These are phyloP conservation scores for Onthophagus sagittarius DNA, from an alignment of 2,888 invertebrate genomes.

Conservation along the genomic window DNA sequence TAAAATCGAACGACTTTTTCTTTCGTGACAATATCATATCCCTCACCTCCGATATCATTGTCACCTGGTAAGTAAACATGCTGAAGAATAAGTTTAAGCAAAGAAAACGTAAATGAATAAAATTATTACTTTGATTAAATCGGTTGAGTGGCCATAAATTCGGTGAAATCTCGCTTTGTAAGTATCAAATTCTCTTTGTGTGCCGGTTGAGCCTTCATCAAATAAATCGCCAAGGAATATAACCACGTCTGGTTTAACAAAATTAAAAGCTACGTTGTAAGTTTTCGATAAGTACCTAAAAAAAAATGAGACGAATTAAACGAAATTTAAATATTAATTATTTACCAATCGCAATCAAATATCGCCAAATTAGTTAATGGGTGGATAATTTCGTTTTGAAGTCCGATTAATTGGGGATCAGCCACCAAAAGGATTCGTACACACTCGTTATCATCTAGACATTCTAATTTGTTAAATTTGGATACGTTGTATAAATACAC, in stretches of 20 bases:
- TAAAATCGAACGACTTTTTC: conserved; percentile 72
- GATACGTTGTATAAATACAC: neutral
- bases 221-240: conserved; percentile 91
- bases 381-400: conserved; percentile 63
- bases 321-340: conserved; percentile 2
- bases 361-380: conserved; percentile 67
- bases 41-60: conserved; percentile 96
- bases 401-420: conserved; percentile 91
- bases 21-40: conserved; percentile 60
- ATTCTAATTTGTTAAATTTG: conserved; percentile 25
- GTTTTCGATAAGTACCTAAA: conserved; percentile 76
- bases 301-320: conserved; percentile 23
- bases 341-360: conserved; percentile 87
- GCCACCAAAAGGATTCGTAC: conserved; percentile 58
- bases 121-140: conserved; percentile 6
- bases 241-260: conserved; percentile 77
- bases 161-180: conserved; percentile 71
- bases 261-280: conserved; percentile 66
- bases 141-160: conserved; percentile 52
- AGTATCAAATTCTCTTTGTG: conserved; percentile 61
- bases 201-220: conserved; percentile 87
- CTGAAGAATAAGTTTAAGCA: conserved; percentile 44
- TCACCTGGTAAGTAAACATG: conserved; percentile 90
- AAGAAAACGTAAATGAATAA: neutral
- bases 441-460: conserved; percentile 39